Percentiles rank a stretch among this genome's conserved stretches.
Conservation (phyloP, 1,140 invertebrate species). For the Drosophila melanica region DNA sequence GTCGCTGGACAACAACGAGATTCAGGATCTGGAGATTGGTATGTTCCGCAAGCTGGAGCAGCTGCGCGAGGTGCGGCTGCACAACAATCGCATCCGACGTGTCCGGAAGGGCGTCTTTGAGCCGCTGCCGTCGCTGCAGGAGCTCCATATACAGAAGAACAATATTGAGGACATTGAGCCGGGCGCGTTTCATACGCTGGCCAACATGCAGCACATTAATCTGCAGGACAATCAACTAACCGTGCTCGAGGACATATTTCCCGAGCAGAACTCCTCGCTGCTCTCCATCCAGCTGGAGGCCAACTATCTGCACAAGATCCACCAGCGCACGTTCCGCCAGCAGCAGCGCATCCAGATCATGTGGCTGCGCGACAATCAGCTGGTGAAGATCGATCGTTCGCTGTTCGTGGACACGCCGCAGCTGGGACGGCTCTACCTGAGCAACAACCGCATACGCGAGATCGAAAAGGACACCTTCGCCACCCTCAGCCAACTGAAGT, state of each 20-base stretch:
- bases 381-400: constrained; percentile 89
- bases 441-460: constrained; percentile 91
- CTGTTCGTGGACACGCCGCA: constrained; percentile 90
- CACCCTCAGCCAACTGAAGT: constrained; percentile 90
- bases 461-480: constrained; percentile 93
- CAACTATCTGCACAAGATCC: constrained; percentile 91
- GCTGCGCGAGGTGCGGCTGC: constrained; percentile 92
- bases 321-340: constrained; percentile 90
- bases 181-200: constrained; percentile 92
- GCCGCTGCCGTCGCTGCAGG: constrained; percentile 90
- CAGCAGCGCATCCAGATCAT: constrained; percentile 93
- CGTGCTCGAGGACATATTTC: constrained; percentile 92
- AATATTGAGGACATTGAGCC: constrained; percentile 91
- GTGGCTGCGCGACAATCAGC: constrained; percentile 93
- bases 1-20: constrained; percentile 95
- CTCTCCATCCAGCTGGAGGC: constrained; percentile 94
- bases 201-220: constrained; percentile 94
- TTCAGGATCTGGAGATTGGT: constrained; percentile 91
- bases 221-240: constrained; percentile 92
- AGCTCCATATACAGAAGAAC: constrained; percentile 95
- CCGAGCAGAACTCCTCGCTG: constrained; percentile 88
- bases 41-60: constrained; percentile 90
- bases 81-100: constrained; percentile 91
- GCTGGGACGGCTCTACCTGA: constrained; percentile 91
- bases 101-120: constrained; percentile 92